Percentiles rank a stretch among this genome's conserved stretches.
phyloP scores from a whole-genome alignment of 1,140 invertebrate species.

The Theocolax elegans region DNA sequence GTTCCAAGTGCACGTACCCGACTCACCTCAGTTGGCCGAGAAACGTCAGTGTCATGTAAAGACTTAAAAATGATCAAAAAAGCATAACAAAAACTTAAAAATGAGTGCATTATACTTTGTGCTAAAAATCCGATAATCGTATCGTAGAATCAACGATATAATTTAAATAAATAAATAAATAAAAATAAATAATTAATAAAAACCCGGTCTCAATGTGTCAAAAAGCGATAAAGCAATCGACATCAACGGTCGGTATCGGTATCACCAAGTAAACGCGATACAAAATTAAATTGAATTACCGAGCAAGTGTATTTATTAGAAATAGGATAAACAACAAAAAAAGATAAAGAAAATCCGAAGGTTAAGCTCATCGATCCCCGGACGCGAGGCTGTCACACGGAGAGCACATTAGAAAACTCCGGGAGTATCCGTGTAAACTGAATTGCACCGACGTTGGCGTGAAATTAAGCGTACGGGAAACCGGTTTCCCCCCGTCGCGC shows the following conservation, averaged over 20 bases:
- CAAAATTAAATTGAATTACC: not conserved
- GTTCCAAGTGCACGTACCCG: not conserved
- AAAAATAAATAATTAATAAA: too few relatives aligned
- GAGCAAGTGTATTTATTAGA: not conserved
- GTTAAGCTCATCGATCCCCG: constrained; percentile 11
- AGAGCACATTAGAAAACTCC: constrained; percentile 53
- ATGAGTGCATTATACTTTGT: too few relatives aligned
- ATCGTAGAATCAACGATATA: too few relatives aligned
- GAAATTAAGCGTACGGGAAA: constrained; percentile 66
- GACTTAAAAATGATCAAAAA: too few relatives aligned
- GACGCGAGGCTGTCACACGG: constrained; percentile 1
- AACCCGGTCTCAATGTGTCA: too few relatives aligned
- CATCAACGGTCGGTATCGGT: too few relatives aligned
- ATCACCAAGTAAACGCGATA: too few relatives aligned
- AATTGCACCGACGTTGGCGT: constrained; percentile 64
- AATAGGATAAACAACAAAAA: not conserved
- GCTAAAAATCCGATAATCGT: too few relatives aligned
- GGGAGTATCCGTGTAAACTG: constrained; percentile 61
- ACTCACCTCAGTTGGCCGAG: too few relatives aligned
- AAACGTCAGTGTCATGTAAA: too few relatives aligned
- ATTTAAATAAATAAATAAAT: not conserved
- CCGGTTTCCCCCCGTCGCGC: constrained; percentile 55
- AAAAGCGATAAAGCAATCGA: too few relatives aligned
- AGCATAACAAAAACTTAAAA: too few relatives aligned
- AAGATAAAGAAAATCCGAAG: constrained; percentile 2